A percentile compares a stretch with the other conserved stretches of the same genome.
Evolutionary conservation across 2,888 invertebrate genomes (phyloP).

Genomic region (Epiblema foenella): DNA sequence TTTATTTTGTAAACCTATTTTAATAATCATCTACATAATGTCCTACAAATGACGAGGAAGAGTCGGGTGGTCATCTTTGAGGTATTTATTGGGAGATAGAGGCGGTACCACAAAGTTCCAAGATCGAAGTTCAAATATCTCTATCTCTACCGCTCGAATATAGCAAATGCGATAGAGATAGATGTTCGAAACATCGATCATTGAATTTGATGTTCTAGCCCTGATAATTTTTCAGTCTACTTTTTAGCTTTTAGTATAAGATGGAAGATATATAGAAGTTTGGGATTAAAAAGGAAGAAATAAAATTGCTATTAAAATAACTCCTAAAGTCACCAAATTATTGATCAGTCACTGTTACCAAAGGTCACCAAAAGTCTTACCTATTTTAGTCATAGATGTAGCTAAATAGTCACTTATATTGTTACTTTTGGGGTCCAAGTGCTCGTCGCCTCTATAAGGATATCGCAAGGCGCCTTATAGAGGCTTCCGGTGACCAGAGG

Average conservation of each 20-base stretch:
- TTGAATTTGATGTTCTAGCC: not conserved
- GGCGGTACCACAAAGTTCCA: not conserved
- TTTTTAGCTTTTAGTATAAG: conserved; percentile 45
- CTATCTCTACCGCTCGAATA: no score
- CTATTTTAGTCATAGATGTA: no score
- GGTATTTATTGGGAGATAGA: conserved; percentile 54
- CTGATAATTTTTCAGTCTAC: conserved; percentile 46
- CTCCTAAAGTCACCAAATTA: no score
- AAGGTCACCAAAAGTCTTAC: no score
- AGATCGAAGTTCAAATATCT: not conserved
- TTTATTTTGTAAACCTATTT: not conserved
- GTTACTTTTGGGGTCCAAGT: no score
- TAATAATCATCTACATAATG: conserved; percentile 22
- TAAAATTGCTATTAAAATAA: no score
- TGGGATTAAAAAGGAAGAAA: not conserved
- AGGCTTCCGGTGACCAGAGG: no score
- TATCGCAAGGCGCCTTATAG: no score
- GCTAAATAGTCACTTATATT: no score
- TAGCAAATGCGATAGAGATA: not conserved
- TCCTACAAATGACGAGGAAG: conserved; percentile 44
- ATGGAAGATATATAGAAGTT: conserved; percentile 24
- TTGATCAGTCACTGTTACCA: no score
- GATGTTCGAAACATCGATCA: not conserved
- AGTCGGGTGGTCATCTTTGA: conserved; percentile 35
- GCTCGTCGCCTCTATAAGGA: no score